Conservation (phyloP, 2,888 invertebrate species). For the Auanema freiburgensis region DNA sequence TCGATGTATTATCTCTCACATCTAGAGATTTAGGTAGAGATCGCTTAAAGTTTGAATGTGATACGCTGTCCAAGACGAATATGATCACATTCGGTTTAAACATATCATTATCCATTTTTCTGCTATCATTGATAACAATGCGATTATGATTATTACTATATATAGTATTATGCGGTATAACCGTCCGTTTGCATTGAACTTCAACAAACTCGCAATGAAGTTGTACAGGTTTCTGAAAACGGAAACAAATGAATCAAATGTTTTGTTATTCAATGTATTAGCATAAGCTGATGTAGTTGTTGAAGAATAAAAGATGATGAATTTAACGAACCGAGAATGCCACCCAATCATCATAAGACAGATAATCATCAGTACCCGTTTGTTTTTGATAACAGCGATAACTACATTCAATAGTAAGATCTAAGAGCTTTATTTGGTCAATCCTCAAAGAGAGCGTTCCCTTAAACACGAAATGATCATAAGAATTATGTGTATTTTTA, state of each 20-base stretch:
- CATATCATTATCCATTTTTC: slow-evolving; percentile 7
- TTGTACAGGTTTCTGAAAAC: slow-evolving; percentile 32
- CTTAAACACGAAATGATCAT: slow-evolving; percentile 22
- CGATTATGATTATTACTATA: slow-evolving; percentile 53
- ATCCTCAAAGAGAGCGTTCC: slow-evolving; percentile 37
- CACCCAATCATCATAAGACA: slow-evolving; percentile 44
- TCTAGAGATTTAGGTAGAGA: slow-evolving; percentile 62
- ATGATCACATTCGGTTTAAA: slow-evolving; percentile 63
- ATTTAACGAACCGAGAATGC: slow-evolving; percentile 32
- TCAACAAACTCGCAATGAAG: slow-evolving; percentile 51
- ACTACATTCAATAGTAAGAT: slow-evolving; percentile 31
- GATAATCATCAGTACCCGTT: slow-evolving; percentile 36
- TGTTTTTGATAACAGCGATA: slow-evolving; percentile 51
- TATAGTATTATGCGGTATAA: slow-evolving; percentile 36
- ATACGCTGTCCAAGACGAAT: slow-evolving; percentile 66
- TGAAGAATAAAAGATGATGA: neutral
- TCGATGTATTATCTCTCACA: too few species aligned
- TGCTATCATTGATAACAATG: slow-evolving; percentile 21
- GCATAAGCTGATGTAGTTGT: neutral
- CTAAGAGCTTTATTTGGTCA: slow-evolving; percentile 22
- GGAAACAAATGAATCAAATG: slow-evolving; percentile 2
- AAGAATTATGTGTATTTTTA: neutral
- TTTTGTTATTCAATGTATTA: neutral
- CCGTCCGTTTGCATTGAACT: slow-evolving; percentile 36
- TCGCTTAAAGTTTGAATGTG: slow-evolving; percentile 64